These are phyloP conservation scores for Heliconius nattereri DNA, from an alignment of 1,140 invertebrate genomes.

Conservation along the genomic window DNA sequence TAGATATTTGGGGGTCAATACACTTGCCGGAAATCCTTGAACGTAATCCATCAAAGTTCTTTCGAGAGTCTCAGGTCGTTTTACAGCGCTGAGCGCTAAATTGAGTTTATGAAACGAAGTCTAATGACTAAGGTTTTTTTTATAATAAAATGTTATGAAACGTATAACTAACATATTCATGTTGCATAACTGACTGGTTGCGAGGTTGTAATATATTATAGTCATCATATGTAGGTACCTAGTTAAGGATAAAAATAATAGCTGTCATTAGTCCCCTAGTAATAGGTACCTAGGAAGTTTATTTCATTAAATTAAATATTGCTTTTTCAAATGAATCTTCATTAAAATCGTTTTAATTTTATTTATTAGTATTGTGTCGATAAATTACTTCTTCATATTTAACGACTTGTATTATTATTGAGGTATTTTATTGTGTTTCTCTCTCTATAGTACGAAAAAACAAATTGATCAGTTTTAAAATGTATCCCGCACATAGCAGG, in stretches of 20 bases:
- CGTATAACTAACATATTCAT: slow-evolving; percentile 33
- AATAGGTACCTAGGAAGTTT: background rate
- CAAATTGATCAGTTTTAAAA: too few relatives aligned
- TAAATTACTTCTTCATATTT: too few relatives aligned
- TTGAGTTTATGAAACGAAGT: slow-evolving; percentile 47
- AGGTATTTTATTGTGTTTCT: too few relatives aligned
- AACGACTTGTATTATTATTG: too few relatives aligned
- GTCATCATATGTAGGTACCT: background rate
- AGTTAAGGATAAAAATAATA: background rate
- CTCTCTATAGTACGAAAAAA: too few relatives aligned
- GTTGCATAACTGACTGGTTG: slow-evolving; percentile 13
- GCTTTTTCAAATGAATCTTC: background rate
- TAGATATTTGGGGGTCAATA: slow-evolving; percentile 46
- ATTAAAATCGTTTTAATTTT: background rate
- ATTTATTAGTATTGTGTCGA: too few relatives aligned
- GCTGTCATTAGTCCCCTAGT: background rate
- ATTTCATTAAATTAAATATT: background rate
- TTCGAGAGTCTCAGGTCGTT: slow-evolving; percentile 30
- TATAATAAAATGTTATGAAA: slow-evolving; percentile 25
- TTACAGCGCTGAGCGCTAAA: slow-evolving; percentile 39
- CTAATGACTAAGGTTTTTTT: slow-evolving; percentile 44
- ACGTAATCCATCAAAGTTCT: slow-evolving; percentile 51
- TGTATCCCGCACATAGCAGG: too few relatives aligned
- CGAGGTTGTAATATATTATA: slow-evolving; percentile 6
- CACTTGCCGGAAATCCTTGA: slow-evolving; percentile 35